phyloP scores from a whole-genome alignment of 2,797 vertebrate genomes.

The Acrossocheilus wenchowensis region DNA sequence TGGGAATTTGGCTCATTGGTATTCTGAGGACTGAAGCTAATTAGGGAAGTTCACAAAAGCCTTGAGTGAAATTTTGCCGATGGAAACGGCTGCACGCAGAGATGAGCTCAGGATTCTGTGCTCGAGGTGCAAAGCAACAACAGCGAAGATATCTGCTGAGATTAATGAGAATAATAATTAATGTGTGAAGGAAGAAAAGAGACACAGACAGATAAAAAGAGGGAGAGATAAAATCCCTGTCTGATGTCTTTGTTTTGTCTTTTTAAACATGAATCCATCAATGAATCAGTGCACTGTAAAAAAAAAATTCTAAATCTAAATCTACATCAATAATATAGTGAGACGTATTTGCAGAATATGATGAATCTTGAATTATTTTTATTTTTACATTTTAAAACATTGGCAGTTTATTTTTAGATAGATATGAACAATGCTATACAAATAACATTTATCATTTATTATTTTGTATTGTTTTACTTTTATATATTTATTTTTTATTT shows the following conservation, averaged over 20 bases:
- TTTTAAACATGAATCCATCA: neutral
- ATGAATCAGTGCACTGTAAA: neutral
- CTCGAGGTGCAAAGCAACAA: neutral
- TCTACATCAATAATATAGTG: neutral
- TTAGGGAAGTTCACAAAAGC: slow-evolving; percentile 64
- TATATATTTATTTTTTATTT: neutral
- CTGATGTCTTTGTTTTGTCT: slow-evolving; percentile 17
- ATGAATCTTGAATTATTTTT: neutral
- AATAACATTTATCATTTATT: no score
- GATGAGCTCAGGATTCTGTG: slow-evolving; percentile 22
- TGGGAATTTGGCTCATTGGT: slow-evolving; percentile 67
- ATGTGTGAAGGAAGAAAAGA: neutral
- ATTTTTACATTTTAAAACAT: no score
- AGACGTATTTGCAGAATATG: neutral
- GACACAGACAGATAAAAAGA: neutral
- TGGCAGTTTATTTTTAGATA: neutral
- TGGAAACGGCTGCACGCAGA: slow-evolving; percentile 19
- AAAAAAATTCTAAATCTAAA: no score
- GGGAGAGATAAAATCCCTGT: slow-evolving; percentile 29
- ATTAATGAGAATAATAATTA: slow-evolving; percentile 13
- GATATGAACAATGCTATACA: neutral
- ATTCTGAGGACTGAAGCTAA: slow-evolving; percentile 67
- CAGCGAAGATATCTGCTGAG: neutral
- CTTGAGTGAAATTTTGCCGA: slow-evolving; percentile 35
- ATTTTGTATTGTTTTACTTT: no score